Evolutionary conservation across 2,113 vertebrate genomes (phyloP).

Genomic region (Heterocephalus glaber): DNA sequence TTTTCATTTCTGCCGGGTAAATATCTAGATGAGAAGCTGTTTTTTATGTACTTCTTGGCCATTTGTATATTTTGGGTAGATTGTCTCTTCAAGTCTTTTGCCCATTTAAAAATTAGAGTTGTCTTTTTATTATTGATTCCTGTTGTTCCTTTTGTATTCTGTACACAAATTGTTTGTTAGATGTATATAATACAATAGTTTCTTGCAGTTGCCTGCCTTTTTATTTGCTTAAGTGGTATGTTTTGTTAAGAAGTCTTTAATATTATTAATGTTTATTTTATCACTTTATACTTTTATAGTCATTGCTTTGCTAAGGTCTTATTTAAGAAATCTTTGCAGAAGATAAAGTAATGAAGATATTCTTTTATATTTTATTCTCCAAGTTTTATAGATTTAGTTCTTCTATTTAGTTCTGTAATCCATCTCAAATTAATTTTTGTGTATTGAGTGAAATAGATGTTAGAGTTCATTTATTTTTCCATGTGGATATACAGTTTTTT

Average conservation of each 20-base stretch:
- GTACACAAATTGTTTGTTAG: background rate
- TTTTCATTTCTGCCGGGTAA: background rate
- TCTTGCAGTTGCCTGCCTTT: background rate
- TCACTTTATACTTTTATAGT: background rate
- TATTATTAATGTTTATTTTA: background rate
- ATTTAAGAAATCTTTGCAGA: background rate
- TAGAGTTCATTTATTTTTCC: background rate
- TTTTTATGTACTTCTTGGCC: background rate
- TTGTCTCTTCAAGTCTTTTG: background rate
- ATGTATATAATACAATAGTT: background rate
- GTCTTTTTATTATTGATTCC: background rate
- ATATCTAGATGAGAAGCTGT: background rate
- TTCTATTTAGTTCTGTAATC: background rate
- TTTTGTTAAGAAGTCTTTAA: conserved; percentile 22
- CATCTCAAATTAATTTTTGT: conserved; percentile 22
- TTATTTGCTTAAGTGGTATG: background rate
- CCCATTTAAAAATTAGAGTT: background rate
- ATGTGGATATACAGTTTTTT: background rate
- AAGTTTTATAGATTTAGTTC: background rate
- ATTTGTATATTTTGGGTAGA: background rate
- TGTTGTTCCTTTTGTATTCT: background rate
- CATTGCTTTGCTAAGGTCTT: background rate
- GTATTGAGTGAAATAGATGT: background rate
- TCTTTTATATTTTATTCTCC: background rate
- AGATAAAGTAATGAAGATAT: background rate